Base-by-base conservation (phyloP, 53 echinoderm and acorn worm species). In the Arbacia lixula region DNA sequence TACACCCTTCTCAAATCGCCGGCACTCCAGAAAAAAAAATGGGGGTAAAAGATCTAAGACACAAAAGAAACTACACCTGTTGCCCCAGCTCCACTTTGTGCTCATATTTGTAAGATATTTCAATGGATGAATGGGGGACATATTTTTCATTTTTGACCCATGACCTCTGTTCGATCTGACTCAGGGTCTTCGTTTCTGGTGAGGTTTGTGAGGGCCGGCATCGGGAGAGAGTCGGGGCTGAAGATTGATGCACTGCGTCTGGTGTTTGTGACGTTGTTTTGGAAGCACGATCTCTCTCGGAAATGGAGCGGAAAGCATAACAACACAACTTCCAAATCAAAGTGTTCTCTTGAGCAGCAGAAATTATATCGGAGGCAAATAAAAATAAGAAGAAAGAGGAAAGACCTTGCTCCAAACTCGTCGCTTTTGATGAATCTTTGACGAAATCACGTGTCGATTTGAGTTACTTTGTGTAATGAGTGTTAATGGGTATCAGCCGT, bases 251-350 rank as follows among this genome's bases (percentile, higher is more conserved):
- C 32, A 53, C 52, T 50, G 35, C 74, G 53, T 52, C 42, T 53
- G 51, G 74, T 74, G 74, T 74, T 74, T 50, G 49, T 74, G 74
- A 53, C 74, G 53, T 74, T 74, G 74, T 74, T 74, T 35, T 74
- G 74, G 74, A 52, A 74, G 74, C 51, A 53, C 42, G 52, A 53
- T 74, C 53, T 53, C 51, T 52, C 74, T 69, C 69, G 69, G 69
- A 69, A 69, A 39, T n/a, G n/a, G n/a, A n/a, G n/a, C n/a, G n/a
- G n/a, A n/a, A n/a, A n/a, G n/a, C n/a, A n/a, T n/a, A n/a, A n/a
- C n/a, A n/a, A n/a, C n/a, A n/a, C n/a, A n/a, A n/a, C n/a, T n/a
- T n/a, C n/a, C n/a, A n/a, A n/a, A n/a, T n/a, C n/a, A n/a, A n/a
- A n/a, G n/a, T n/a, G n/a, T n/a, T n/a, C n/a, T n/a, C n/a, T n/a